Conservation (phyloP, 2,888 invertebrate species). For the Neelides folsomi region DNA sequence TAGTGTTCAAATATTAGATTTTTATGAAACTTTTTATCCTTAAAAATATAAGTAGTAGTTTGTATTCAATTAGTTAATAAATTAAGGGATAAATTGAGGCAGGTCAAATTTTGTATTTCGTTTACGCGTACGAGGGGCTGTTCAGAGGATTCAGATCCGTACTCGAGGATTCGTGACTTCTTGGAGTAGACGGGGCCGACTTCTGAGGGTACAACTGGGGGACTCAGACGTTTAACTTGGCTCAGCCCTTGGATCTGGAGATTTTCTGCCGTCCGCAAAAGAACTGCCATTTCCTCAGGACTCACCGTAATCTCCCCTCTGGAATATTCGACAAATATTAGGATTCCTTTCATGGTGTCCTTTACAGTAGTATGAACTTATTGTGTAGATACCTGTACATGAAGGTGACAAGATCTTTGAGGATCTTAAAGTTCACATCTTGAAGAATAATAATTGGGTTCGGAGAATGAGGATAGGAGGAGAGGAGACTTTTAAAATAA, state of each 20-base stretch:
- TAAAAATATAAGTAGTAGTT: too few relatives aligned
- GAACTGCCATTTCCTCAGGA: constrained; percentile 27
- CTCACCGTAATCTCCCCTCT: constrained; percentile 30
- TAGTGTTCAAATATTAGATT: too few relatives aligned
- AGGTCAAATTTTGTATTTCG: background rate
- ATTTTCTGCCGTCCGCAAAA: constrained; percentile 61
- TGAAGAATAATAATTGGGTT: constrained; percentile 33
- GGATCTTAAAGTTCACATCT: constrained; percentile 29
- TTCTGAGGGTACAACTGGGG: constrained; percentile 14
- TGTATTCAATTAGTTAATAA: too few relatives aligned
- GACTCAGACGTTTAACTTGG: constrained; percentile 62
- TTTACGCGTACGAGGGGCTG: background rate
- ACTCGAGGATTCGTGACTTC: constrained; percentile 27
- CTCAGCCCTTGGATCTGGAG: constrained; percentile 84
- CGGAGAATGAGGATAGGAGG: constrained; percentile 28
- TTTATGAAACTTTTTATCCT: too few relatives aligned
- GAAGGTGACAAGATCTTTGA: constrained; percentile 32
- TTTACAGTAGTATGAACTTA: background rate
- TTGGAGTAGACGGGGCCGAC: constrained; percentile 25
- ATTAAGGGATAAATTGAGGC: background rate
- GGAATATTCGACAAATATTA: constrained; percentile 1
- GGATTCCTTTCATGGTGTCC: background rate
- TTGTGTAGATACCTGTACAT: constrained; percentile 29
- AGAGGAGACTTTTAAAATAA: constrained; percentile 28
- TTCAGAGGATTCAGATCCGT: background rate